A percentile compares a stretch with the other conserved stretches of the same genome.
phyloP scores from a whole-genome alignment of 2,888 invertebrate species.

The Odontothrips loti region DNA sequence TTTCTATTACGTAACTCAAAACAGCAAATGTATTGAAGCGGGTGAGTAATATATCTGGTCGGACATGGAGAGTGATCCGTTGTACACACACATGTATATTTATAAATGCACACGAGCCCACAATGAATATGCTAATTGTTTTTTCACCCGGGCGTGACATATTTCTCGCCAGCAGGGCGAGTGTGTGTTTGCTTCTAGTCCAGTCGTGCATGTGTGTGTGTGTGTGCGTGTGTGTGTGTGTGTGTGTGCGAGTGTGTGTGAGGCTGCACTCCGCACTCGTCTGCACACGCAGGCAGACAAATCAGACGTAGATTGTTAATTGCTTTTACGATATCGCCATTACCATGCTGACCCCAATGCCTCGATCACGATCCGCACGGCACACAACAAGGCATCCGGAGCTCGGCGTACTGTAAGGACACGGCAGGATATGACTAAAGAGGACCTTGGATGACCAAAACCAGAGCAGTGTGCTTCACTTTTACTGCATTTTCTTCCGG shows the following conservation, averaged over 20 bases:
- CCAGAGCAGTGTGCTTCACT: neutral
- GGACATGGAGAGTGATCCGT: too few species aligned
- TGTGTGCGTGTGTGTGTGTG: neutral
- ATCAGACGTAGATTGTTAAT: neutral
- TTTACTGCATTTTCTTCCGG: conserved; percentile 18
- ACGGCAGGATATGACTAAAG: neutral
- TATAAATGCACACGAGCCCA: too few species aligned
- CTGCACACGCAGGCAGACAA: neutral
- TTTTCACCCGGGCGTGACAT: neutral
- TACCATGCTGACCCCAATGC: neutral
- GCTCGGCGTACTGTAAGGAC: too few species aligned
- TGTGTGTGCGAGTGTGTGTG: too few species aligned
- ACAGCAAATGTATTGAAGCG: too few species aligned
- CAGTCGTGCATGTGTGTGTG: neutral
- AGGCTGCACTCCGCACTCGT: neutral
- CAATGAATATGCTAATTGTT: conserved; percentile 2
- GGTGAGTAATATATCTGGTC: too few species aligned
- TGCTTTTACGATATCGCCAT: neutral
- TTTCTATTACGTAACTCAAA: too few species aligned
- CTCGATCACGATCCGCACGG: neutral
- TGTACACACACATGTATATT: too few species aligned
- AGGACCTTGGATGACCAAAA: neutral
- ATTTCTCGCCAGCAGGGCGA: neutral
- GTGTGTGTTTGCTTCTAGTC: too few species aligned
- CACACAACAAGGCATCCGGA: too few species aligned